Percentiles rank a stretch among this genome's conserved stretches.
These are phyloP conservation scores for Unio delphinus DNA, from an alignment of 2,888 invertebrate genomes.

Conservation along the genomic window DNA sequence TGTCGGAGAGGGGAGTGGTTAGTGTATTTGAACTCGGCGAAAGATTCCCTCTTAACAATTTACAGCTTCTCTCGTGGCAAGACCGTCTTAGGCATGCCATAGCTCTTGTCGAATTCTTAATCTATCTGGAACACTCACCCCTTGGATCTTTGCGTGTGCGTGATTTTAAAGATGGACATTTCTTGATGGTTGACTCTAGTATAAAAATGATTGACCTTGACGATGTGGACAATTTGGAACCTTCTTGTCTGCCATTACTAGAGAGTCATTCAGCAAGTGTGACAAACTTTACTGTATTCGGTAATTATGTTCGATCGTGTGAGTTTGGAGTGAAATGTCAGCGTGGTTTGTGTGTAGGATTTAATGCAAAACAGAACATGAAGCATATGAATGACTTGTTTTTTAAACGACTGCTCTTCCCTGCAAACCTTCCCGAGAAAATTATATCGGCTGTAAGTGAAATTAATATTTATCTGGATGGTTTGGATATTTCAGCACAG, in stretches of 20 bases:
- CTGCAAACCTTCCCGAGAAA: constrained; percentile 50
- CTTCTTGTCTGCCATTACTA: constrained; percentile 44
- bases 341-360: constrained; percentile 57
- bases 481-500: too few species aligned
- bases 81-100: constrained; percentile 50
- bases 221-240: constrained; percentile 64
- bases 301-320: constrained; percentile 30
- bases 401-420: constrained; percentile 53
- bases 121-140: constrained; percentile 63
- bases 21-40: constrained; percentile 63
- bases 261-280: constrained; percentile 9
- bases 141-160: constrained; percentile 64
- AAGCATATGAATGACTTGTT: constrained; percentile 57
- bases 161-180: constrained; percentile 66
- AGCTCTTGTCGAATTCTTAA: constrained; percentile 58
- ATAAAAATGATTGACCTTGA: constrained; percentile 67
- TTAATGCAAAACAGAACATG: constrained; percentile 61
- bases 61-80: constrained; percentile 55
- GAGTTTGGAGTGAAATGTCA: constrained; percentile 46
- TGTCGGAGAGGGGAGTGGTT: constrained; percentile 63
- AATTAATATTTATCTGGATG: too few species aligned
- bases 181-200: constrained; percentile 54
- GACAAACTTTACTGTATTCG: constrained; percentile 4
- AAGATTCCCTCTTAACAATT: constrained; percentile 50
- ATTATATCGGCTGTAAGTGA: constrained; percentile 10